Base-by-base conservation (phyloP, 2,888 invertebrate species). In the Netelia melanura region DNA sequence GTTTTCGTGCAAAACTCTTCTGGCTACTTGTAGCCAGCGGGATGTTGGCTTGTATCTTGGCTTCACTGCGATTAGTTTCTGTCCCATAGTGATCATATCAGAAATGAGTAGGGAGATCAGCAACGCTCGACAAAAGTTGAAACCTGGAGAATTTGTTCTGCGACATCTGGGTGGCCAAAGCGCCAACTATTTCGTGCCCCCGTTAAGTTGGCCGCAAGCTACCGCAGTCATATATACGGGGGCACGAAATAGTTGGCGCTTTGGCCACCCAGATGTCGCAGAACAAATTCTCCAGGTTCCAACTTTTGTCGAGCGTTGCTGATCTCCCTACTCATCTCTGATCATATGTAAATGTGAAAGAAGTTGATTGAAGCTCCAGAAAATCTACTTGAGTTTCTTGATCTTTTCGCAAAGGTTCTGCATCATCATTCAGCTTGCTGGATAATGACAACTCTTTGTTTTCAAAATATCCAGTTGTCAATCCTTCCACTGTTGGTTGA, bases 301-400 rank as follows among this genome's bases (percentile, higher is more conserved):
- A n/a, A n/a, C n/a, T n/a, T n/a, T n/a, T n/a, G n/a, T n/a, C n/a
- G n/a, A n/a, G n/a, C n/a, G n/a, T n/a, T n/a, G n/a, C n/a, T n/a
- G n/a, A n/a, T n/a, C n/a, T n/a, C n/a, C n/a, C n/a, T n/a, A n/a
- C n/a, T n/a, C n/a, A n/a, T n/a, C n/a, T n/a, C n/a, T n/a, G n/a
- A n/a, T n/a, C n/a, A 64, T 58, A 77, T 25, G 58, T 30, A 68
- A 77, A 77, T 58, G 67, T 68, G 11, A n/a, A 68, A 68, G 67
- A 56, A 48, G 25, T 68, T 17, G 44, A 61, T 58, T 25, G 44
- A 11, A 25, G 25, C 25, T 68, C 64, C 68, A 48, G 25, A 14
- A 77, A 68, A 68, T 77, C 58, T 17, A 68, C 21, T 67, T 77
- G 77, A 44, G 67, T 68, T 48, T 58, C 44, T 54, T 58, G 77